Evolutionary conservation across 2,888 invertebrate genomes (phyloP).

Genomic region (Adineta ricciae): DNA sequence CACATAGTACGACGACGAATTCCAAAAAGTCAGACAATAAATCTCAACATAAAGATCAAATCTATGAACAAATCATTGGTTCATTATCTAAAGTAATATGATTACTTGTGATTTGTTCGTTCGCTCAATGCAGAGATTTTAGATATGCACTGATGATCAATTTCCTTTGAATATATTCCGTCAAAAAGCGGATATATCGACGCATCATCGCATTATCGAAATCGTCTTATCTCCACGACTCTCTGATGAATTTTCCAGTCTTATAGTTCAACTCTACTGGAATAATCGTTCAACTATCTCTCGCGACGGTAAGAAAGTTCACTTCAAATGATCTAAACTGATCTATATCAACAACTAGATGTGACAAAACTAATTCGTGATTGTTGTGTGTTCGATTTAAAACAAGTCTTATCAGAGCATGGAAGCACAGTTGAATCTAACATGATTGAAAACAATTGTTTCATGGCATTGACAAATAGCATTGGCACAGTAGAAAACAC

Average conservation of each 20-base stretch:
- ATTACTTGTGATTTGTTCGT: not conserved
- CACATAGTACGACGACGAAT: not conserved
- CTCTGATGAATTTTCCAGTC: not conserved
- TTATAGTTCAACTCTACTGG: not conserved
- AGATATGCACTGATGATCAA: not conserved
- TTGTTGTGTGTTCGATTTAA: not conserved
- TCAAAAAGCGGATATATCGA: not conserved
- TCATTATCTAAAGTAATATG: not conserved
- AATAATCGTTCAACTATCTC: not conserved
- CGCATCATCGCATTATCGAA: not conserved
- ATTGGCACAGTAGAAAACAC: not conserved
- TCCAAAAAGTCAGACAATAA: not conserved
- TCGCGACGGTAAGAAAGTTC: not conserved
- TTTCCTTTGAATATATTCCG: not conserved
- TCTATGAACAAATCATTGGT: not conserved
- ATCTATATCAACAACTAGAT: not conserved
- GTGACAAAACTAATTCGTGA: not conserved
- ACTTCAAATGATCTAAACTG: not conserved
- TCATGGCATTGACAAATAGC: not conserved
- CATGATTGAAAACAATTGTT: not conserved
- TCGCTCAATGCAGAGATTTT: not conserved
- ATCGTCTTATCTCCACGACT: not conserved
- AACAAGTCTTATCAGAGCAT: not conserved
- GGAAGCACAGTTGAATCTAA: not conserved
- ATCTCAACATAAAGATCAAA: not conserved